Percentiles rank a stretch among this genome's conserved stretches.
Evolutionary conservation across 2,888 invertebrate species (phyloP).

Genomic region (Ormyrus labotus): DNA sequence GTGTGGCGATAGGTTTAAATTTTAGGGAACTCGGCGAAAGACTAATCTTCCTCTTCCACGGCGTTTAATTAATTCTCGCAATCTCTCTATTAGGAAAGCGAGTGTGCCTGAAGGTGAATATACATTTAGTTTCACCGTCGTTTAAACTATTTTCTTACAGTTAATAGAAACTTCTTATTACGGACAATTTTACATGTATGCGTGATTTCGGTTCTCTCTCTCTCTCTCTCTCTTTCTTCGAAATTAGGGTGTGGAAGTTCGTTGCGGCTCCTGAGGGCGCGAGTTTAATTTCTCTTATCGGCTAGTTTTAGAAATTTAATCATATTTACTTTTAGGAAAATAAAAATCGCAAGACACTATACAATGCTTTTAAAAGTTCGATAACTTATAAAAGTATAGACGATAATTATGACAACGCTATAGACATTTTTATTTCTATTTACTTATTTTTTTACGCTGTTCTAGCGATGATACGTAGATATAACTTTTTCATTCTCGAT

Average conservation of each 20-base stretch:
- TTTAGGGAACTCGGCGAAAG: constrained; percentile 30
- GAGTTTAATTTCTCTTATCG: constrained; percentile 16
- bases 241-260: constrained; percentile 32
- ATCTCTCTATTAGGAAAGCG: constrained; percentile 7
- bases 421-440: no score
- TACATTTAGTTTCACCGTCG: constrained; percentile 2
- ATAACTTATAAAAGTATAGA: no score
- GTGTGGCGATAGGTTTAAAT: constrained; percentile 26
- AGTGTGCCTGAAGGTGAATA: not conserved
- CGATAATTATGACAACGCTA: no score
- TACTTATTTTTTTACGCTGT: no score
- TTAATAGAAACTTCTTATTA: constrained; percentile 41
- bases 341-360: constrained; percentile 20
- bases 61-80: constrained; percentile 24
- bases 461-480: not conserved
- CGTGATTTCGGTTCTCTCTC: not conserved
- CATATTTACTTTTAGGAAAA: constrained; percentile 14
- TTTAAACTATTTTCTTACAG: constrained; percentile 18
- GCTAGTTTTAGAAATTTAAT: constrained; percentile 45
- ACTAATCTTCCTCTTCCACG: constrained; percentile 21
- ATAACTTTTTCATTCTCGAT: not conserved
- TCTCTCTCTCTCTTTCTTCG: not conserved
- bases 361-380: not conserved
- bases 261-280: not conserved
- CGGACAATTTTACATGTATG: constrained; percentile 3